Evolutionary conservation across 1,140 invertebrate species (phyloP).

Genomic region (Trachymyrmex septentrionalis): DNA sequence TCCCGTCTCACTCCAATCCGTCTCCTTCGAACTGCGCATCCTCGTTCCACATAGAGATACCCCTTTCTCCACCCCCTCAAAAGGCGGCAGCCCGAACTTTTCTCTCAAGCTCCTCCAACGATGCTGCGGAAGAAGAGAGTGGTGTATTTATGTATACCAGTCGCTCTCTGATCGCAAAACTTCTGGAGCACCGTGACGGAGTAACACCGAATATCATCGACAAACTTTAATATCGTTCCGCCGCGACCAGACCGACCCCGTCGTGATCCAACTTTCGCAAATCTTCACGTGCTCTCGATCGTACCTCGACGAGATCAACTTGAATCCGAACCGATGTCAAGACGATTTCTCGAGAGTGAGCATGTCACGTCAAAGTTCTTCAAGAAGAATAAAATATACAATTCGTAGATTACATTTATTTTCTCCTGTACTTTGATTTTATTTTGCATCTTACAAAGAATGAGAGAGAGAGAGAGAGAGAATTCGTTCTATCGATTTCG

Average conservation of each 20-base stretch:
- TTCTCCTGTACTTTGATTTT: not conserved
- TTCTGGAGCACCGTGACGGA: slow-evolving; percentile 13
- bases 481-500: not conserved
- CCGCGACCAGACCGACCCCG: slow-evolving; percentile 16
- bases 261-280: slow-evolving; percentile 39
- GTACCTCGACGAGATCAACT: not conserved
- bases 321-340: not conserved
- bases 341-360: not conserved
- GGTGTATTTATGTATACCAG: slow-evolving; percentile 69
- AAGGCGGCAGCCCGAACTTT: slow-evolving; percentile 48
- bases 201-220: slow-evolving; percentile 45
- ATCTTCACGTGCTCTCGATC: slow-evolving; percentile 30
- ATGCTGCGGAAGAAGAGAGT: slow-evolving; percentile 9
- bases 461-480: not conserved
- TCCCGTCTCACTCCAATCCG: slow-evolving; percentile 24
- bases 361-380: not conserved
- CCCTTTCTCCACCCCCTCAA: not conserved
- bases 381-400: not conserved
- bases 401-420: not conserved
- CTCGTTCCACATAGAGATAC: not conserved
- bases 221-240: slow-evolving; percentile 65
- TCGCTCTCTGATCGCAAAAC: slow-evolving; percentile 32
- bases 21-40: not conserved
- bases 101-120: slow-evolving; percentile 33
- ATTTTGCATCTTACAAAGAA: not conserved